phyloP scores from a whole-genome alignment of 2,888 invertebrate species.

The Drosophila glabriapex region DNA sequence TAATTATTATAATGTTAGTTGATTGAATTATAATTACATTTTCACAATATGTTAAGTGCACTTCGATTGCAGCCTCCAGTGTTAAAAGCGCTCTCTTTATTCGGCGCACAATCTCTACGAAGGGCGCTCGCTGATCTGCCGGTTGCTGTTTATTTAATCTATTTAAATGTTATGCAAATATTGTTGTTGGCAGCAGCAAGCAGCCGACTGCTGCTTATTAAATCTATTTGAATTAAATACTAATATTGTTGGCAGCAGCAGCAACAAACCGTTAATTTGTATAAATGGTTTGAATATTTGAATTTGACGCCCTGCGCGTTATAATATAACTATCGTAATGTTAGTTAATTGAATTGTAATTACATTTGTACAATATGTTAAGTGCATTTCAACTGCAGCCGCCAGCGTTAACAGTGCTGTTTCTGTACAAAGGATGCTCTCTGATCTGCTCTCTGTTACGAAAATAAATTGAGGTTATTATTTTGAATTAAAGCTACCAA shows the following conservation, averaged over 20 bases:
- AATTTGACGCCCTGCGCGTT: too few species aligned
- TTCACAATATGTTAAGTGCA: background rate
- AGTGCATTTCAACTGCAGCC: background rate
- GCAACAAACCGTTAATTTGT: too few species aligned
- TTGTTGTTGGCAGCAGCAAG: too few species aligned
- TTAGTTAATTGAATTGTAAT: background rate
- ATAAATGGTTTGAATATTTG: too few species aligned
- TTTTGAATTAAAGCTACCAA: background rate
- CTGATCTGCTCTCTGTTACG: background rate
- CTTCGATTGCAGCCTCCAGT: background rate
- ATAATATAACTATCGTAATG: background rate
- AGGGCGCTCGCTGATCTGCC: too few species aligned
- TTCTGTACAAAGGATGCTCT: background rate
- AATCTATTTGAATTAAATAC: too few species aligned
- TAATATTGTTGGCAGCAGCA: too few species aligned
- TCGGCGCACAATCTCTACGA: too few species aligned
- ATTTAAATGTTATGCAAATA: too few species aligned
- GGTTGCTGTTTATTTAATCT: too few species aligned
- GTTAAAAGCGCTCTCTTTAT: background rate
- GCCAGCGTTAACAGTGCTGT: background rate
- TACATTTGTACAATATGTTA: background rate
- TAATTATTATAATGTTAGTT: background rate
- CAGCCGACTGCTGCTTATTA: too few species aligned
- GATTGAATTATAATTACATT: background rate
- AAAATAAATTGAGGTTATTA: background rate